phyloP scores from a whole-genome alignment of 1,140 invertebrate genomes.

The Rhyacophila brunnea region DNA sequence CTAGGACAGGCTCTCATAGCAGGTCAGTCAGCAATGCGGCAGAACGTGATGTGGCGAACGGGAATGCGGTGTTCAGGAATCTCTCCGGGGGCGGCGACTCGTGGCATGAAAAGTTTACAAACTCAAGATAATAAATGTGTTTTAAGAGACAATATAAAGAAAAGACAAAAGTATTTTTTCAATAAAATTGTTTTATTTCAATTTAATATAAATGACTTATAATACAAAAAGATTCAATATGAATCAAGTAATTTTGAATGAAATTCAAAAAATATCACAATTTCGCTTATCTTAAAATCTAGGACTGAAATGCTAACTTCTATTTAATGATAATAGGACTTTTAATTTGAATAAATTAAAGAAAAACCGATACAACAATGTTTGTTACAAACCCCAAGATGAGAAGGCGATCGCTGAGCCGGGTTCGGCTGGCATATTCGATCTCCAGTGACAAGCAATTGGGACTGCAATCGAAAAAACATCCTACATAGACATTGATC shows the following conservation, averaged over 20 bases:
- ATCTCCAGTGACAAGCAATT: not conserved
- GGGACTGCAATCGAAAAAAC: constrained; percentile 33
- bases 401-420: not conserved
- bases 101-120: constrained; percentile 22
- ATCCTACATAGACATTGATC: constrained; percentile 28
- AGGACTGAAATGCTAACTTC: constrained; percentile 5
- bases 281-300: constrained; percentile 5
- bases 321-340: constrained; percentile 19
- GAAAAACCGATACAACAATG: constrained; percentile 26
- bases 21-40: too few species aligned
- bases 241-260: constrained; percentile 20
- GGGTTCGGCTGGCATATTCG: not conserved
- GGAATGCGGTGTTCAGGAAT: not conserved
- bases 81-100: not conserved
- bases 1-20: too few species aligned
- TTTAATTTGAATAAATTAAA: not conserved
- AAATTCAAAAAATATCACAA: constrained; percentile 7
- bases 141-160: constrained; percentile 6
- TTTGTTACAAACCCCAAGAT: constrained; percentile 22
- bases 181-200: constrained; percentile 8
- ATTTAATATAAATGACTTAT: constrained; percentile 6
- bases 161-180: constrained; percentile 6
- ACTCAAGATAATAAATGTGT: constrained; percentile 16
- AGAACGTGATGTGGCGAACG: too few species aligned
- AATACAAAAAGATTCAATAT: constrained; percentile 29